Percentiles rank a stretch among this genome's conserved stretches.
phyloP scores from a whole-genome alignment of 2,888 invertebrate genomes.

The Tholera decimalis region DNA sequence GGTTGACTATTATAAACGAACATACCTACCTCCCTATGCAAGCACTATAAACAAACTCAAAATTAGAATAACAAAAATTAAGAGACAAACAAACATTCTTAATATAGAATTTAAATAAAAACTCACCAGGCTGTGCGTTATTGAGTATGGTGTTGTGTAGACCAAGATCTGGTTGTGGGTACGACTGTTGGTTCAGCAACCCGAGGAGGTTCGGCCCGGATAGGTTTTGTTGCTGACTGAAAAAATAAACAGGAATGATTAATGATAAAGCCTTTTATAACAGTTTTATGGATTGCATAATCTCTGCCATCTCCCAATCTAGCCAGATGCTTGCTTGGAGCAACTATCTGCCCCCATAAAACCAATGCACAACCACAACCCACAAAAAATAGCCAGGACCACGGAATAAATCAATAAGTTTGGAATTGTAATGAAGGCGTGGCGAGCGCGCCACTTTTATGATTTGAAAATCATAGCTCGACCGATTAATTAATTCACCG shows the following conservation, averaged over 20 bases:
- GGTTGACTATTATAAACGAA: background rate
- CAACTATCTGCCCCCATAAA: too few species aligned
- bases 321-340: too few species aligned
- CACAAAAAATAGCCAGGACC: too few species aligned
- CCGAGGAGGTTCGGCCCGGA: slow-evolving; percentile 87
- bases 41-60: background rate
- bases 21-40: background rate
- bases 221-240: slow-evolving; percentile 87
- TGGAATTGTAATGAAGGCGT: too few species aligned
- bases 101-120: background rate
- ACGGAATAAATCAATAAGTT: too few species aligned
- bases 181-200: slow-evolving; percentile 83
- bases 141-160: slow-evolving; percentile 79
- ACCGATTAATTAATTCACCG: too few species aligned
- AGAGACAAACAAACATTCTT: slow-evolving; percentile 8
- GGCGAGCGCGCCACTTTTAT: too few species aligned
- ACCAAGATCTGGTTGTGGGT: slow-evolving; percentile 82
- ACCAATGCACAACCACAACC: too few species aligned
- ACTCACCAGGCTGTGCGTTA: slow-evolving; percentile 78
- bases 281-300: too few species aligned
- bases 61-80: background rate
- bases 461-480: too few species aligned
- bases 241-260: background rate
- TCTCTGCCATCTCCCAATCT: too few species aligned
- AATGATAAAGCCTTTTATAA: too few species aligned